Evolutionary conservation across 2,888 invertebrate genomes (phyloP), one percentile per base, ranked within the genome.

Genomic region (Cheilosia scutellata): DNA sequence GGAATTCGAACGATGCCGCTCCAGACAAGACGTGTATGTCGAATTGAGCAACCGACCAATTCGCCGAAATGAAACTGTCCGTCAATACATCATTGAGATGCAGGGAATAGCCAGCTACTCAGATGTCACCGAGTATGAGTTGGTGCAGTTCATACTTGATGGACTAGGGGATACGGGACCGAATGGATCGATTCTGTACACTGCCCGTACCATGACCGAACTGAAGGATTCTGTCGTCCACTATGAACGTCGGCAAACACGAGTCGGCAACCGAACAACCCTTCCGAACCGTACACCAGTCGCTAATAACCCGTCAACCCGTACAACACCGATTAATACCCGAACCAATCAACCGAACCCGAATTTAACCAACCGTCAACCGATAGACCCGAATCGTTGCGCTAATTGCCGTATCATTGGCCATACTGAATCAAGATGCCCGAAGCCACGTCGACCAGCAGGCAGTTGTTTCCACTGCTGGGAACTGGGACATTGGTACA

Each of bases 381-480:
- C 16, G 40, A 65, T 31, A 37, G 51, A 65, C 27, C 65, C 65
- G 27, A 65, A 40, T 27, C 25, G 65, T 20, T 37, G 65, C 25
- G 49, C 65, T 11, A 51, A 51, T 51, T 65, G 60, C 13, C 58
- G 49, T 33, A 16, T 58, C 25, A 47, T 42, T 58, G 76, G 76
- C 9, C 68, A 77, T 20, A 16, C 44, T 13, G 31, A 63, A 49
- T n/a, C 51, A 13, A 42, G 53, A 16, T 57, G 75, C 27, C 27
- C n/a, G 31, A 75, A 75, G 31, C 33, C 53, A 31, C 42, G 29
- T 33, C 33, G 60, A 44, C 51, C 47, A 53, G 7, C 53, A 44
- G 68, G 77, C 5, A 47, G 66, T 13, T 77, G 60, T 29, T 77
- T 68, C 25, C 16, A 25, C 25, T 66, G 66, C 31, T 44, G 68